A percentile compares a stretch with the other conserved stretches of the same genome.
phyloP scores from a whole-genome alignment of 2,888 invertebrate species.

The Achlya flavicornis region DNA sequence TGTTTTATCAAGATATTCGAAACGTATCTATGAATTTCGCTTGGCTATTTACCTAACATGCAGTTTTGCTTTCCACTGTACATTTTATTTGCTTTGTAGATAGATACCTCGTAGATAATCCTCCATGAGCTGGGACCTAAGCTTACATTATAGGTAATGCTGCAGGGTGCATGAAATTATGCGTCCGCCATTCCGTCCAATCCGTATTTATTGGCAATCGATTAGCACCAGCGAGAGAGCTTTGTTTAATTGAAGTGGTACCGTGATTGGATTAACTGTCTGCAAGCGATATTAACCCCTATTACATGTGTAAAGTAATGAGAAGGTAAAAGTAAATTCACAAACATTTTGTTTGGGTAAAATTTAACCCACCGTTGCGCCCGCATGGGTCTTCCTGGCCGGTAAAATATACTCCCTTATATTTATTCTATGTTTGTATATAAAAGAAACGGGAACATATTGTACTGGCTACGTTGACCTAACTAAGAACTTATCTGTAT shows the following conservation, averaged over 20 bases:
- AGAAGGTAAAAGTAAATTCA: slow-evolving; percentile 39
- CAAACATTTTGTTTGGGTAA: slow-evolving; percentile 28
- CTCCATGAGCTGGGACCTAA: slow-evolving; percentile 2
- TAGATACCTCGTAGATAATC: slow-evolving; percentile 10
- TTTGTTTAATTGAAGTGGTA: slow-evolving; percentile 74
- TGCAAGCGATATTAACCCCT: slow-evolving; percentile 37
- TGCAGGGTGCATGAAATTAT: slow-evolving; percentile 64
- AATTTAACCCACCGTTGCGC: slow-evolving; percentile 21
- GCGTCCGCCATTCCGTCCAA: slow-evolving; percentile 53
- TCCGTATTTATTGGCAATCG: slow-evolving; percentile 70
- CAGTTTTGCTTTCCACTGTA: neutral
- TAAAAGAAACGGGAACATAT: slow-evolving; percentile 47
- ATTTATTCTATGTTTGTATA: slow-evolving; percentile 23
- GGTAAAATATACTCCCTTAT: slow-evolving; percentile 18
- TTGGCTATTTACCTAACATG: neutral
- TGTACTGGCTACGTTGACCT: slow-evolving; percentile 34
- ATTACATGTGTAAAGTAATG: slow-evolving; percentile 49
- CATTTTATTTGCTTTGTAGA: slow-evolving; percentile 4
- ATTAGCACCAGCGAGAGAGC: slow-evolving; percentile 69
- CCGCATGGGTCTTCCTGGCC: slow-evolving; percentile 23
- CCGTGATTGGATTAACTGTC: slow-evolving; percentile 69
- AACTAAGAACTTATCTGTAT: slow-evolving; percentile 66
- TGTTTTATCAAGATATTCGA: neutral
- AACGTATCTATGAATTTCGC: neutral
- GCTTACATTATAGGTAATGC: slow-evolving; percentile 21